A percentile compares a stretch with the other conserved stretches of the same genome.
Conservation (phyloP, 1,140 invertebrate species). For the Aricia agestis region DNA sequence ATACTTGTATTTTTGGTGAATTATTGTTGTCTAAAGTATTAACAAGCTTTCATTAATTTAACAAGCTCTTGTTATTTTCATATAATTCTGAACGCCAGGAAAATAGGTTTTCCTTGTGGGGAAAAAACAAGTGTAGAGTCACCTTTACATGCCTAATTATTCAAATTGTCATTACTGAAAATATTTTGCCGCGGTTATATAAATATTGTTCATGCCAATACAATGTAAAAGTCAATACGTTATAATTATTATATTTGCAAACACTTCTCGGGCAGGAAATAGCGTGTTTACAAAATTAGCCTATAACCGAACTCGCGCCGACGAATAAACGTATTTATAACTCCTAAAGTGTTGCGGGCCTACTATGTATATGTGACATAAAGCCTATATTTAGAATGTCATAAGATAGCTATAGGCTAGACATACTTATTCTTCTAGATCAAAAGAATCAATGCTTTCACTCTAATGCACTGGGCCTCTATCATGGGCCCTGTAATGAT, state of each 20-base stretch:
- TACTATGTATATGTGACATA: constrained; percentile 1
- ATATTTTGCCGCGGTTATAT: neutral
- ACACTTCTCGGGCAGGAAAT: constrained; percentile 36
- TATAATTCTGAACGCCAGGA: too few relatives aligned
- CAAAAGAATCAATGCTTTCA: neutral
- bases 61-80: too few relatives aligned
- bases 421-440: neutral
- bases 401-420: neutral
- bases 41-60: too few relatives aligned
- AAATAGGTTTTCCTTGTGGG: too few relatives aligned
- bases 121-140: too few relatives aligned
- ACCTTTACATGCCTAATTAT: neutral
- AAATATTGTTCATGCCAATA: constrained; percentile 16
- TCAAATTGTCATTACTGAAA: neutral
- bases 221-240: constrained; percentile 24
- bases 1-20: too few relatives aligned
- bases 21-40: too few relatives aligned
- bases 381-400: neutral
- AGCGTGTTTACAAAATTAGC: constrained; percentile 36
- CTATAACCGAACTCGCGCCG: constrained; percentile 28
- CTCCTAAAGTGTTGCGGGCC: neutral
- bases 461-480: neutral
- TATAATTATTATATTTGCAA: constrained; percentile 40
- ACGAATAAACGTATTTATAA: constrained; percentile 28
- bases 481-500: too few relatives aligned